Evolutionary conservation across 2,888 invertebrate genomes (phyloP).

Genomic region (Temnothorax rugatulus): DNA sequence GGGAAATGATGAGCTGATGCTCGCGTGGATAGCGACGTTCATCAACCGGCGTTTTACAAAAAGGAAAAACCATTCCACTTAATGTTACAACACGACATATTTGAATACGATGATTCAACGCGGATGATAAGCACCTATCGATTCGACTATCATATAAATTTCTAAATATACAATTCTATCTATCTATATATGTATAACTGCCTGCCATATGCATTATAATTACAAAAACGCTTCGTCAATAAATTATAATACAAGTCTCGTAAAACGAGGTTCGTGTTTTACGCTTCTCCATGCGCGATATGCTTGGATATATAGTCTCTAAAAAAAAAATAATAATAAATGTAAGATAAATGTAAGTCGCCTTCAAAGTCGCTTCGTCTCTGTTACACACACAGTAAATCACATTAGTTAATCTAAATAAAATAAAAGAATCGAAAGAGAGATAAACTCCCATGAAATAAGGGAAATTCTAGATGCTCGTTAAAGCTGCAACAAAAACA

Average conservation of each 20-base stretch:
- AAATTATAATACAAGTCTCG: slow-evolving; percentile 75
- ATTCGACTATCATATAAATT: slow-evolving; percentile 71
- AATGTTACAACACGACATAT: slow-evolving; percentile 60
- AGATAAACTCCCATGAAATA: background rate
- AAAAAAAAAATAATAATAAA: slow-evolving; percentile 64
- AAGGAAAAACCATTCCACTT: slow-evolving; percentile 40
- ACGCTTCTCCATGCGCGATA: slow-evolving; percentile 60
- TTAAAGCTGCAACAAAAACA: slow-evolving; percentile 64
- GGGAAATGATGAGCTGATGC: slow-evolving; percentile 40
- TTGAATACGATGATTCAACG: slow-evolving; percentile 61
- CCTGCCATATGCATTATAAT: slow-evolving; percentile 69
- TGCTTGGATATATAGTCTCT: slow-evolving; percentile 63
- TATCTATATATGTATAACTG: slow-evolving; percentile 56
- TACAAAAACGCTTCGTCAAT: slow-evolving; percentile 73
- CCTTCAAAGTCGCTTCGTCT: background rate
- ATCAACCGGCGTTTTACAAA: slow-evolving; percentile 45
- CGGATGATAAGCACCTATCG: slow-evolving; percentile 73
- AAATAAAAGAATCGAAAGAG: slow-evolving; percentile 18
- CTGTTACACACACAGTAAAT: slow-evolving; percentile 18
- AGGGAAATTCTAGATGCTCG: background rate
- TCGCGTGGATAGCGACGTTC: slow-evolving; percentile 16
- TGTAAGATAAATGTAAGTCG: slow-evolving; percentile 57
- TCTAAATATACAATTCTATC: slow-evolving; percentile 71
- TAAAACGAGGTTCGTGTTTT: slow-evolving; percentile 63
- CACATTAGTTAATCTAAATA: background rate